Evolutionary conservation across 2,113 vertebrate genomes (phyloP), one percentile per base, ranked within the genome.

Genomic region (Engraulis encrasicolus): DNA sequence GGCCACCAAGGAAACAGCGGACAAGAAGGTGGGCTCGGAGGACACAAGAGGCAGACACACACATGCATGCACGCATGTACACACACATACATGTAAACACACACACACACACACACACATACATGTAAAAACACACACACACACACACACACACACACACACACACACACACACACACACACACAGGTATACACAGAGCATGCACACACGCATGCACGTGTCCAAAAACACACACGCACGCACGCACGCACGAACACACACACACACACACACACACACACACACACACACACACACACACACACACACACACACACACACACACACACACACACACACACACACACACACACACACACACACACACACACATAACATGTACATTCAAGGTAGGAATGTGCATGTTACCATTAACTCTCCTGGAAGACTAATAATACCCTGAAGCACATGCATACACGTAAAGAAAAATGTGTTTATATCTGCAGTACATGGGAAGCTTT

Each of bases 1-100:
- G 87, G 97, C 95, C 0, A 90, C 91, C 23, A 96, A 96, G 82
- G 94, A 91, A 0, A 92, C 87, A 0, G 88, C 87, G 5, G 91
- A 94, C 17, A 90, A 89, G 12, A 96, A 97, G 96, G 96, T 97
- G 92, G 34, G 52, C n/a, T n/a, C n/a, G n/a, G n/a, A 2, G 20
- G 12, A 31, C 18, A 6, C 27, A 2, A 74, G 12, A n/a, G n/a
- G n/a, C n/a, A n/a, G n/a, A n/a, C n/a, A n/a, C 7, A 34, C 23
- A 27, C 61, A 74, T 31, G 6, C 27, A 34, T 27, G 34, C 11
- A 45, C 18, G n/a, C 18, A 66, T 15, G 27, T 12, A 15, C 58
- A 31, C 27, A 7, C 54, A 58, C 54, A 11, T 3, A 45, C 54
- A 58, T n/a, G 23, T 20, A 58, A 18, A 58, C 52, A 58, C 52